Evolutionary conservation across 2,888 invertebrate genomes (phyloP).

Genomic region (Trichopria drosophilae): DNA sequence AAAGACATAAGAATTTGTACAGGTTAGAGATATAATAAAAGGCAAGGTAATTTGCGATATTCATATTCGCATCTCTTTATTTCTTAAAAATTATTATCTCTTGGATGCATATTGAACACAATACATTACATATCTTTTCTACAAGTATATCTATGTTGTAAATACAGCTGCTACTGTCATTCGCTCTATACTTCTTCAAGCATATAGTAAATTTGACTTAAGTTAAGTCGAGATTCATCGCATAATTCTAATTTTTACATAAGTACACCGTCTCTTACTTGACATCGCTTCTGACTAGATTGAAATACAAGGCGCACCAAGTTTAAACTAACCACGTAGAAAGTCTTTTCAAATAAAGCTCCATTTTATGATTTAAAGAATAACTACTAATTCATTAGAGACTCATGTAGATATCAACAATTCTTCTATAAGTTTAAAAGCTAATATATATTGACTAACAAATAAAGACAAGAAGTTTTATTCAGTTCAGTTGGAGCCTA

Average conservation of each 20-base stretch:
- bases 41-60: not conserved
- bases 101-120: constrained; percentile 20
- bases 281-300: constrained; percentile 26
- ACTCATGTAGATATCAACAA: constrained; percentile 12
- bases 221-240: constrained; percentile 27
- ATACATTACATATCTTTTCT: constrained; percentile 26
- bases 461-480: too few relatives aligned
- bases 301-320: constrained; percentile 17
- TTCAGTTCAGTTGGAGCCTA: too few relatives aligned
- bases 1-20: too few relatives aligned
- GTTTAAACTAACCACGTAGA: constrained; percentile 24
- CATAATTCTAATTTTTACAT: constrained; percentile 42
- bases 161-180: constrained; percentile 11
- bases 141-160: constrained; percentile 24
- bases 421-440: too few relatives aligned
- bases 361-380: not conserved
- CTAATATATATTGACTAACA: too few relatives aligned
- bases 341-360: constrained; percentile 9
- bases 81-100: constrained; percentile 50
- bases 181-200: constrained; percentile 25
- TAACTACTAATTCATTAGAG: constrained; percentile 2
- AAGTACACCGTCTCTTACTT: constrained; percentile 37
- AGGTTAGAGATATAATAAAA: not conserved
- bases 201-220: constrained; percentile 31
- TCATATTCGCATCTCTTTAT: constrained; percentile 37